Base-by-base conservation (phyloP, 2,113 vertebrate genomes). In the Microcebus jonahi region DNA sequence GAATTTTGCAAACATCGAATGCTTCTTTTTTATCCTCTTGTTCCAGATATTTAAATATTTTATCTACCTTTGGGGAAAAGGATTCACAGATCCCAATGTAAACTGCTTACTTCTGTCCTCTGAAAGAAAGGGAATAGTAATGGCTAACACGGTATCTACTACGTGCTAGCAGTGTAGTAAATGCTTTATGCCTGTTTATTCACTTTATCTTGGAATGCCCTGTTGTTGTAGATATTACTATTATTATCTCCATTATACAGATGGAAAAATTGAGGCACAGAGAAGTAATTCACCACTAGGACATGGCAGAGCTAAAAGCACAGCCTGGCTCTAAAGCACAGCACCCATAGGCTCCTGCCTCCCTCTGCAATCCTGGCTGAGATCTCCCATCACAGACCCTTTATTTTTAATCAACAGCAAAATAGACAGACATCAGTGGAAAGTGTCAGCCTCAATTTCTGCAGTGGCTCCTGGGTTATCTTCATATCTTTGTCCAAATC, bases 281-380 rank as follows among this genome's bases (percentile, higher is more conserved):
- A 34, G 55, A 75, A 65, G 12, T 20, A 61, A 59, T 20, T 55
- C 15, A 36, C 20, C 18, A 27, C 42, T 23, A n/a, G 34, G n/a
- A 53, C 18, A 9, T 3, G 14, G 42, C n/a, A 90, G 65, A 79
- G 45, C 81, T 80, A 53, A 77, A 36, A 27, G 50, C 71, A 73
- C 50, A 68, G 55, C 9, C 21, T 50, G n/a, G 45, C 50, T 88
- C 18, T 6, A 21, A 20, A 27, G 6, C 25, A 5, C 7, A 5
- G 0, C 42, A 5, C 13, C 0, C 0, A 0, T 8, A 31, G 85
- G 13, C 18, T 76, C 53, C 71, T 5, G 0, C 34, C 57, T 93
- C 9, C 14, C 23, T 15, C 23, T 7, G 14, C 5, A 1, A 7
- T 5, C 17, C 57, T 42, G 48, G 15, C 59, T 53, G 14, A 67